A percentile compares a stretch with the other conserved stretches of the same genome.
Evolutionary conservation across 2,113 vertebrate species (phyloP).

Genomic region (Charadrius vociferus): DNA sequence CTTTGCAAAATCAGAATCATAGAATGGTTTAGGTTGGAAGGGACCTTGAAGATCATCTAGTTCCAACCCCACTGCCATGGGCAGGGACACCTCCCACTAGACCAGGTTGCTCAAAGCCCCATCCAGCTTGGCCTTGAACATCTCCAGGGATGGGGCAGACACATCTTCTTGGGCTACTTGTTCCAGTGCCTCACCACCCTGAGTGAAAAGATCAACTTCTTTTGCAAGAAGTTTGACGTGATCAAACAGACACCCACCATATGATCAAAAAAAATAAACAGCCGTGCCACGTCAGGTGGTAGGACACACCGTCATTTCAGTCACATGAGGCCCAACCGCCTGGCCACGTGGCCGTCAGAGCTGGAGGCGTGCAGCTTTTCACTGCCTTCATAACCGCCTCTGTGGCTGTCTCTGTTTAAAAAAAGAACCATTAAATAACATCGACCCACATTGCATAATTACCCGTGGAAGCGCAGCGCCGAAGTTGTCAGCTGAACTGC

Average conservation of each 20-base stretch:
- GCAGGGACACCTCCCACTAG: too few relatives aligned
- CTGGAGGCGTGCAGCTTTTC: fast-evolving
- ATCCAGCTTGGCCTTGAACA: too few relatives aligned
- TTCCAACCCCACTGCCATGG: too few relatives aligned
- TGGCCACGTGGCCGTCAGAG: fast-evolving
- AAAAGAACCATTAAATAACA: neutral
- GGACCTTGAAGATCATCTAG: too few relatives aligned
- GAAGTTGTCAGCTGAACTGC: neutral
- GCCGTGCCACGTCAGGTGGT: neutral
- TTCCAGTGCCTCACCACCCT: too few relatives aligned
- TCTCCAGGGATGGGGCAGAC: too few relatives aligned
- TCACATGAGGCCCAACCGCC: fast-evolving
- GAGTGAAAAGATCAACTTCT: neutral
- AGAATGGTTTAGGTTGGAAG: too few relatives aligned
- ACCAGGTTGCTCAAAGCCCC: too few relatives aligned
- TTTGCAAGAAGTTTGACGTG: neutral
- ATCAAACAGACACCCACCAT: neutral
- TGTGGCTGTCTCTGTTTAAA: neutral
- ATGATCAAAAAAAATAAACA: neutral
- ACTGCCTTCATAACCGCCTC: fast-evolving
- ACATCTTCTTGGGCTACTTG: too few relatives aligned
- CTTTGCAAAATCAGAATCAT: neutral
- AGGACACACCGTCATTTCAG: neutral
- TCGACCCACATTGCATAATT: too few relatives aligned
- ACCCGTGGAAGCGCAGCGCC: fast-evolving